Evolutionary conservation across 2,888 invertebrate species (phyloP).

Genomic region (Epinotia demarniana): DNA sequence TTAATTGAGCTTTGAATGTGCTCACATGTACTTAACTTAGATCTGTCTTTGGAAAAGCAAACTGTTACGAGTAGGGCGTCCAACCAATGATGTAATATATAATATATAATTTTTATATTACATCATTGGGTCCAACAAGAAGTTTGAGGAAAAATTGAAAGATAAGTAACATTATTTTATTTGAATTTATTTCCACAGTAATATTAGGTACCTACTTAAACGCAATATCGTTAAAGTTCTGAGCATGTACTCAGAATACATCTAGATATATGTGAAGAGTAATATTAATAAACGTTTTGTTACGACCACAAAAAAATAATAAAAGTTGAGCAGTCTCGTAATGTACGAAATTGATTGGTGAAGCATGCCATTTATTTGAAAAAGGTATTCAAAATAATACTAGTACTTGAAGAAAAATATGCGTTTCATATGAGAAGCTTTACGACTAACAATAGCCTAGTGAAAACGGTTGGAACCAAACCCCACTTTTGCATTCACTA

Average conservation of each 20-base stretch:
- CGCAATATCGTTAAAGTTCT: not conserved
- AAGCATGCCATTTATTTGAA: slow-evolving; percentile 11
- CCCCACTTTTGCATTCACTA: slow-evolving; percentile 47
- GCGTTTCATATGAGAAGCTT: not conserved
- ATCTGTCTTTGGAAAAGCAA: no score
- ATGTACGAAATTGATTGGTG: slow-evolving; percentile 2
- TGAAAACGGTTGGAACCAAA: not conserved
- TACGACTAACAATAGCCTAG: slow-evolving; percentile 12
- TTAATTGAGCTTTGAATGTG: no score
- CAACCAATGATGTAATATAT: no score
- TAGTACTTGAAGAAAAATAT: slow-evolving; percentile 3
- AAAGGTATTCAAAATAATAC: not conserved
- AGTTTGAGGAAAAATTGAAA: no score
- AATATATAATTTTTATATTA: no score
- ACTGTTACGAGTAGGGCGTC: no score
- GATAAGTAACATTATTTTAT: not conserved
- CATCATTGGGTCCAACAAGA: no score
- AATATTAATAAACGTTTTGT: not conserved
- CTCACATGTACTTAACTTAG: no score
- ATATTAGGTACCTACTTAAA: no score
- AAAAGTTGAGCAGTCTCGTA: not conserved
- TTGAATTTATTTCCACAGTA: not conserved
- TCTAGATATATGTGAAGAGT: no score
- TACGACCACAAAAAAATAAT: not conserved
- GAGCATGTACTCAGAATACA: not conserved